Evolutionary conservation across 2,113 vertebrate species (phyloP).

Genomic region (Toxostoma redivivum): DNA sequence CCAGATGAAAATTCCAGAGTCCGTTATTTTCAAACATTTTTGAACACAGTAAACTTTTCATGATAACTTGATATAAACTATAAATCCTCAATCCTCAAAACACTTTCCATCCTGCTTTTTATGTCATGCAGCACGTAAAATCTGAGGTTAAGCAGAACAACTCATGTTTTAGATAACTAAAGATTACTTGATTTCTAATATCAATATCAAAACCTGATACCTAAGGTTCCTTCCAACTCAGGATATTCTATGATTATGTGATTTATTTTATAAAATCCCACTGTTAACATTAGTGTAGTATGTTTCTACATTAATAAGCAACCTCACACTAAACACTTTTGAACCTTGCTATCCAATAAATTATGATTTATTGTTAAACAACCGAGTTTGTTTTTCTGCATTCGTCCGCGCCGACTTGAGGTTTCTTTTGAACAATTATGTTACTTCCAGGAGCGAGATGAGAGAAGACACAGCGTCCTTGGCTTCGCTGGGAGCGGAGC

Average conservation of each 20-base stretch:
- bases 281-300: background rate
- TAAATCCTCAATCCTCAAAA: background rate
- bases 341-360: background rate
- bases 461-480: background rate
- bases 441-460: background rate
- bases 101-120: background rate
- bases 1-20: background rate
- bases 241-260: background rate
- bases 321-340: background rate
- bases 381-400: background rate
- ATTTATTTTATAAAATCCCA: background rate
- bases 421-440: background rate
- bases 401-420: background rate
- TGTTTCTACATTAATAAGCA: background rate
- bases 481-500: fast-evolving
- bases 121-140: background rate
- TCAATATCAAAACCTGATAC: background rate
- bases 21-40: background rate
- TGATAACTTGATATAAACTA: background rate
- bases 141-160: background rate
- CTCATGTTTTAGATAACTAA: background rate
- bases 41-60: background rate
- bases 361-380: background rate
- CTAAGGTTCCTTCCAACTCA: background rate
- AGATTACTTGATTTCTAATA: background rate